Conservation (phyloP, 2,113 vertebrate genomes). For the Terrapene triunguis region DNA sequence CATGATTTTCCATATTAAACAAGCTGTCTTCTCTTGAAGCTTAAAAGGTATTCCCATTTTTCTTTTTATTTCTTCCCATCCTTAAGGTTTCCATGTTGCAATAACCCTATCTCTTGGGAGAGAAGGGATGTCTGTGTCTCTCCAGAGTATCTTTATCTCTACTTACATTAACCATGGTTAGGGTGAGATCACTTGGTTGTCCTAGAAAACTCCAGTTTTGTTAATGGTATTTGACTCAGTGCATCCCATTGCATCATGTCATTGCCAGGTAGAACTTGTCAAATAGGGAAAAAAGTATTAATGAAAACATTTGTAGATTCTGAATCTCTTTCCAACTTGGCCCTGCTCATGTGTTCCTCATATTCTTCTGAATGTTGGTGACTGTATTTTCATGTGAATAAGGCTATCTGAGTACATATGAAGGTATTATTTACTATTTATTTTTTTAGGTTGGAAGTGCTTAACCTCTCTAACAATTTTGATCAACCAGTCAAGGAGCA, state of each 20-base stretch:
- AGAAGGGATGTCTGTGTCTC: not conserved
- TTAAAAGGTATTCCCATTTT: not conserved
- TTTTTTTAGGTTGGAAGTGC: not conserved
- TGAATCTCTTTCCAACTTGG: not conserved
- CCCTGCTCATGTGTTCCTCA: not conserved
- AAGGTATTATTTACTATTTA: constrained; percentile 20
- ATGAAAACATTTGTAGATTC: not conserved
- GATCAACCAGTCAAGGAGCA: not conserved
- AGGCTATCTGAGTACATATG: not conserved
- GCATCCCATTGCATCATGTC: not conserved
- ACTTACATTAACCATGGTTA: not conserved
- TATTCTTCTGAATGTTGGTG: not conserved
- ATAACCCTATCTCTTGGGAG: not conserved
- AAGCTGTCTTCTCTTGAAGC: not conserved
- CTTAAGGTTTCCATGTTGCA: not conserved
- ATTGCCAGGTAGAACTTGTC: not conserved
- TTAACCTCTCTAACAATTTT: not conserved
- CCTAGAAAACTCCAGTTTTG: not conserved
- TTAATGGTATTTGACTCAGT: not conserved
- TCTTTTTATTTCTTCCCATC: not conserved
- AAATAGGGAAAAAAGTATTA: not conserved
- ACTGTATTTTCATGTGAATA: not conserved
- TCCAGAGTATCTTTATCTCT: not conserved
- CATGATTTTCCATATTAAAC: not conserved
- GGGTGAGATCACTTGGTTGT: not conserved